Evolutionary conservation across 2,888 invertebrate genomes (phyloP).

Genomic region (Plusia festucae): DNA sequence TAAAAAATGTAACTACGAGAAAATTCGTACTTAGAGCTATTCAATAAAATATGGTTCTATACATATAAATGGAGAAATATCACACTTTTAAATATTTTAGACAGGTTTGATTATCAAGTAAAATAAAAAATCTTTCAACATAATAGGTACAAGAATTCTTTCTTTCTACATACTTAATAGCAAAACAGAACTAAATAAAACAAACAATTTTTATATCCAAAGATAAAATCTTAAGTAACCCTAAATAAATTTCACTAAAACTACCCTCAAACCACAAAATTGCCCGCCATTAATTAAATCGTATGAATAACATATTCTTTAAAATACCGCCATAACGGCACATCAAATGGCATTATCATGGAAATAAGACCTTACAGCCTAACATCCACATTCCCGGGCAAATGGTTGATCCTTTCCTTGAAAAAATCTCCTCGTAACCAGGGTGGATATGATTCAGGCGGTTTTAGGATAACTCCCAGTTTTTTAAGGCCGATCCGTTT

Average conservation of each 20-base stretch:
- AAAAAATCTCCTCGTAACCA: constrained; percentile 59
- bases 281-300: constrained; percentile 42
- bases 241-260: constrained; percentile 6
- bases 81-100: too few species aligned
- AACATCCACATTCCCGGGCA: constrained; percentile 52
- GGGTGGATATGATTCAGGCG: constrained; percentile 13
- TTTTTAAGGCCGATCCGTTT: too few species aligned
- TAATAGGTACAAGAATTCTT: too few species aligned
- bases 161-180: too few species aligned
- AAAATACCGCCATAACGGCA: constrained; percentile 51
- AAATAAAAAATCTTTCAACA: too few species aligned
- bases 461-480: too few species aligned
- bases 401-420: constrained; percentile 48
- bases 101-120: too few species aligned
- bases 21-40: too few species aligned
- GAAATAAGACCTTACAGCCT: constrained; percentile 52
- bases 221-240: not conserved
- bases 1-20: too few species aligned
- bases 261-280: constrained; percentile 5
- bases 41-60: too few species aligned
- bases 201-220: not conserved
- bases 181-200: not conserved
- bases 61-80: too few species aligned
- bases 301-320: constrained; percentile 53
- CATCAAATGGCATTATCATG: constrained; percentile 53